These are phyloP conservation scores for Lagopus muta DNA, from an alignment of 2,113 vertebrate genomes.

Conservation along the genomic window DNA sequence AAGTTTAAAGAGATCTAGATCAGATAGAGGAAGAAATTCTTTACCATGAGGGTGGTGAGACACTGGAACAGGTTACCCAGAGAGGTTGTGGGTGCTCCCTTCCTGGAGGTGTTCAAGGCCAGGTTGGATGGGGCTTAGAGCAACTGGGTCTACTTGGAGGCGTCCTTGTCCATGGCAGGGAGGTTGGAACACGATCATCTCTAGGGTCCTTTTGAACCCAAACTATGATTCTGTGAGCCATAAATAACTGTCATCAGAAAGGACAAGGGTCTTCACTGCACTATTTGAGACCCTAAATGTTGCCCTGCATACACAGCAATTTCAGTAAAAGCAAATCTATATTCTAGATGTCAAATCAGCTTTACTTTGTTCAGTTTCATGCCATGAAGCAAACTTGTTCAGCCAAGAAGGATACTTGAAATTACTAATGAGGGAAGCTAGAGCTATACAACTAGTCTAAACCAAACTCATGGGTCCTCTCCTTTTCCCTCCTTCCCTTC, in stretches of 20 bases:
- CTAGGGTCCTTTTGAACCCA: too few species aligned
- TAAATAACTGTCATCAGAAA: not conserved
- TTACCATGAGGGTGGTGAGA: too few species aligned
- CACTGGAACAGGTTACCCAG: too few species aligned
- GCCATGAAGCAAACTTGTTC: not conserved
- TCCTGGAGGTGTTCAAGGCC: too few species aligned
- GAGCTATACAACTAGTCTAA: not conserved
- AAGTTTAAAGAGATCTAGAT: not conserved
- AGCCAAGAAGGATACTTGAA: conserved; percentile 7
- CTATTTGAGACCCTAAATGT: not conserved
- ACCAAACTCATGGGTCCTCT: not conserved
- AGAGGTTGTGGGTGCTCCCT: too few species aligned
- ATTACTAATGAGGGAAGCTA: not conserved
- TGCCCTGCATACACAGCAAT: not conserved
- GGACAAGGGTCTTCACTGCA: not conserved
- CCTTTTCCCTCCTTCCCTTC: not conserved
- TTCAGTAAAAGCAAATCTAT: not conserved
- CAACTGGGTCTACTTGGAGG: too few species aligned
- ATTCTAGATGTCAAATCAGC: not conserved
- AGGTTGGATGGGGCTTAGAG: too few species aligned
- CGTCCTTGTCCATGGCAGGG: too few species aligned
- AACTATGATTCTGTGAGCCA: not conserved
- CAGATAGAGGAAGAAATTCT: too few species aligned
- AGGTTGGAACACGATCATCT: too few species aligned
- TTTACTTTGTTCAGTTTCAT: not conserved